Conservation (phyloP, 2,888 invertebrate species). For the Trichogramma evanescens region DNA sequence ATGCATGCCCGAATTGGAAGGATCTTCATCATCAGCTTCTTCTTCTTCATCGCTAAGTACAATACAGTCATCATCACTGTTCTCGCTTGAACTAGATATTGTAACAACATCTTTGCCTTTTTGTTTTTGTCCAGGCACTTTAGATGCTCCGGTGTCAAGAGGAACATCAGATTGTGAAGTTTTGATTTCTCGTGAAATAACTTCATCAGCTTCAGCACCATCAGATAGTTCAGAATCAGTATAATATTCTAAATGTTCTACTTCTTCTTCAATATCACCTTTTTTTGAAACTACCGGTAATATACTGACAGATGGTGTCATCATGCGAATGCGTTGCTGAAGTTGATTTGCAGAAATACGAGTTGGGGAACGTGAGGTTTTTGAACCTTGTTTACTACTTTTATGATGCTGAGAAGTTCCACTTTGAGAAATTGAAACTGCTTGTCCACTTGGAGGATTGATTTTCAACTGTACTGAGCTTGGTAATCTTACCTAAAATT, state of each 20-base stretch:
- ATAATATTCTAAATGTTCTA: conserved; percentile 39
- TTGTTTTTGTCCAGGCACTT: conserved; percentile 27
- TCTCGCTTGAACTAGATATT: conserved; percentile 63
- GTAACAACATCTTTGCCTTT: conserved; percentile 60
- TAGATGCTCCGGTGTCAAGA: no score
- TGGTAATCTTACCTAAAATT: conserved; percentile 37
- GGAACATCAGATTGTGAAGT: conserved; percentile 18
- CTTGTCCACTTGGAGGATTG: conserved; percentile 20
- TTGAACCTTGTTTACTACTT: no score
- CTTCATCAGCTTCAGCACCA: conserved; percentile 38
- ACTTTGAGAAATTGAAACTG: no score
- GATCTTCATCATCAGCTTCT: conserved; percentile 75
- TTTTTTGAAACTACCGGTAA: conserved; percentile 46
- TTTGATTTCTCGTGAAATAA: conserved; percentile 16
- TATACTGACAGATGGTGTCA: conserved; percentile 51
- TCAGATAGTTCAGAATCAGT: conserved; percentile 45
- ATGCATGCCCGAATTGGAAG: conserved; percentile 85
- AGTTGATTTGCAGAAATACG: conserved; percentile 42
- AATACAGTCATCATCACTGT: conserved; percentile 80
- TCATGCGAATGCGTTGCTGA: conserved; percentile 38
- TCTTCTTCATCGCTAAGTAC: conserved; percentile 76
- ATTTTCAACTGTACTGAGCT: conserved; percentile 44
- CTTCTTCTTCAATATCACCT: conserved; percentile 34
- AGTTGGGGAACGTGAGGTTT: no score
- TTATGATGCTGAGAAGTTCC: no score